These are phyloP conservation scores for Vidua chalybeata DNA, from an alignment of 2,113 vertebrate genomes.

Conservation along the genomic window DNA sequence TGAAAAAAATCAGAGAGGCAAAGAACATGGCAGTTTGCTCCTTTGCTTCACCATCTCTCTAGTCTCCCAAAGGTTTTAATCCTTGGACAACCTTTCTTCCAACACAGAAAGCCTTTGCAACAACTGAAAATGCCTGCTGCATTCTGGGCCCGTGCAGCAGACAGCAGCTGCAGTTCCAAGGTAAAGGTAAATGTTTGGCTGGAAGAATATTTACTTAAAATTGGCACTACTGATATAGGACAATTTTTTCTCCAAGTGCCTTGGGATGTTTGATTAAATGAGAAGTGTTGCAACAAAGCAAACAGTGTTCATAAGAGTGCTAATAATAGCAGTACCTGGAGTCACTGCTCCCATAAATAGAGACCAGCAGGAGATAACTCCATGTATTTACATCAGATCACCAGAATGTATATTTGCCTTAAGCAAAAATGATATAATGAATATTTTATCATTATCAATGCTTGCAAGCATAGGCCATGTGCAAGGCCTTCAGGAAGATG, in stretches of 20 bases:
- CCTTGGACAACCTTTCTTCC: background rate
- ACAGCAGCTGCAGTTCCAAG: background rate
- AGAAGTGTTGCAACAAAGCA: constrained; percentile 45
- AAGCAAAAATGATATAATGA: constrained; percentile 23
- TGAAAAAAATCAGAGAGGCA: background rate
- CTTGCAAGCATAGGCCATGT: background rate
- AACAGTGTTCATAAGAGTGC: background rate
- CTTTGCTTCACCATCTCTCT: background rate
- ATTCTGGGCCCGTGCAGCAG: background rate
- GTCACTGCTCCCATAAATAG: constrained; percentile 45
- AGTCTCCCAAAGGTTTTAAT: background rate
- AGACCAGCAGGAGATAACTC: constrained; percentile 20
- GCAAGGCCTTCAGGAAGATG: background rate
- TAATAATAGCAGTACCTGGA: constrained; percentile 55
- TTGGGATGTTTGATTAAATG: constrained; percentile 31
- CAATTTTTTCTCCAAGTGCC: background rate
- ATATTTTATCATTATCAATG: background rate
- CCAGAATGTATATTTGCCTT: background rate
- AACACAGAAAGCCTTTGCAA: background rate
- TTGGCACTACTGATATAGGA: background rate
- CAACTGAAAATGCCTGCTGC: background rate
- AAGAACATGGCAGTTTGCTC: background rate
- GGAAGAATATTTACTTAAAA: background rate
- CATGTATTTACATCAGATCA: background rate
- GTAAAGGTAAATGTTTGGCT: background rate